A percentile compares a stretch with the other conserved stretches of the same genome.
phyloP scores from a whole-genome alignment of 2,888 invertebrate genomes.

The Pristionchus arcanus region DNA sequence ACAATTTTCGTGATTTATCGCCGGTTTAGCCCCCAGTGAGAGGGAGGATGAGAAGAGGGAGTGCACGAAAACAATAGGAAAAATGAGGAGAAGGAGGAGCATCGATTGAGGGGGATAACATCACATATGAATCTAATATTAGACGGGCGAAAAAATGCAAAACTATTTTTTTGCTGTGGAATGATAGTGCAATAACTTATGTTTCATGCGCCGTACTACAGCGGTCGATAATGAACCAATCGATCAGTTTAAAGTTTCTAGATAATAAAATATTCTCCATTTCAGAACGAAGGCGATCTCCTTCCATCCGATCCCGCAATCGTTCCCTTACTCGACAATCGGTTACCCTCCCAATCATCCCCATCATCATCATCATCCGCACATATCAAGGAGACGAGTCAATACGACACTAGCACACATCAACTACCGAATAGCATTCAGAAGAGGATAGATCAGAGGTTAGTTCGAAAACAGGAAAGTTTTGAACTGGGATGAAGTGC shows the following conservation, averaged over 20 bases:
- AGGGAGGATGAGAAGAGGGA: neutral
- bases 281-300: neutral
- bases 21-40: conserved; percentile 35
- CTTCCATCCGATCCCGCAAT: neutral
- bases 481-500: too few relatives aligned
- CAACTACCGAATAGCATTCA: neutral
- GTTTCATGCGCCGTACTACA: too few relatives aligned
- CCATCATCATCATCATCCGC: neutral
- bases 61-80: conserved; percentile 17
- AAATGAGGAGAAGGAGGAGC: neutral
- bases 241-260: neutral
- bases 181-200: too few relatives aligned
- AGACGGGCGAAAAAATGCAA: neutral
- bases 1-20: conserved; percentile 36
- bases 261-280: neutral
- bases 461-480: neutral
- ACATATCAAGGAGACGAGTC: conserved; percentile 29
- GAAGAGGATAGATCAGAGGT: conserved; percentile 32
- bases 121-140: too few relatives aligned
- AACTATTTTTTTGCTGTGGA: neutral
- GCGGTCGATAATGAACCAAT: too few relatives aligned
- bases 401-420: conserved; percentile 7
- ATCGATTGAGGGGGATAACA: neutral
- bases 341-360: neutral
- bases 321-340: neutral